Percentiles rank a stretch among this genome's conserved stretches.
phyloP scores from a whole-genome alignment of 2,888 invertebrate species.

The Heliconius ismenius region DNA sequence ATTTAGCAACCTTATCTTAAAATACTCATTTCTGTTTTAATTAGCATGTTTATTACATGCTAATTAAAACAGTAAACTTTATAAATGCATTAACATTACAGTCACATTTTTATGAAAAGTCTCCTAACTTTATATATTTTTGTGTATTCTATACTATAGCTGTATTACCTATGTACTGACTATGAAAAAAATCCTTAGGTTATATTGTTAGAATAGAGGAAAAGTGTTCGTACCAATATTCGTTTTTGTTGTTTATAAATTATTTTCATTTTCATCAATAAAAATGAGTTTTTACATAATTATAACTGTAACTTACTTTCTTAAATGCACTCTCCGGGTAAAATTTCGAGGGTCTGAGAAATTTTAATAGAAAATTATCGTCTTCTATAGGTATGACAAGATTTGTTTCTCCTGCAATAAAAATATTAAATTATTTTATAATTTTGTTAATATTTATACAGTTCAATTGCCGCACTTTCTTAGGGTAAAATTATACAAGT shows the following conservation, averaged over 20 bases:
- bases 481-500: background rate
- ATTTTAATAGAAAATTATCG: constrained; percentile 88
- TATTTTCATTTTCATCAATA: background rate
- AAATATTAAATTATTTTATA: background rate
- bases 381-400: constrained; percentile 85
- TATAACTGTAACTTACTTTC: constrained; percentile 77
- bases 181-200: too few relatives aligned
- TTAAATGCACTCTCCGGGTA: constrained; percentile 91
- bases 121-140: background rate
- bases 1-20: background rate
- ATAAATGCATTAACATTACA: background rate
- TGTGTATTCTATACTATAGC: background rate
- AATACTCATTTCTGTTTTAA: background rate
- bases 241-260: background rate
- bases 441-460: background rate
- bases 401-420: constrained; percentile 81
- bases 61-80: background rate
- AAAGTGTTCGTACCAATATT: background rate
- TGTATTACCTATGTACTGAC: too few relatives aligned
- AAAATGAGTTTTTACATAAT: background rate
- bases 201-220: background rate
- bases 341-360: constrained; percentile 92
- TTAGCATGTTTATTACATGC: background rate
- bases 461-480: background rate
- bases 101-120: background rate